These are phyloP conservation scores for Calliopsis andreniformis DNA, from an alignment of 1,140 invertebrate genomes.

Conservation along the genomic window DNA sequence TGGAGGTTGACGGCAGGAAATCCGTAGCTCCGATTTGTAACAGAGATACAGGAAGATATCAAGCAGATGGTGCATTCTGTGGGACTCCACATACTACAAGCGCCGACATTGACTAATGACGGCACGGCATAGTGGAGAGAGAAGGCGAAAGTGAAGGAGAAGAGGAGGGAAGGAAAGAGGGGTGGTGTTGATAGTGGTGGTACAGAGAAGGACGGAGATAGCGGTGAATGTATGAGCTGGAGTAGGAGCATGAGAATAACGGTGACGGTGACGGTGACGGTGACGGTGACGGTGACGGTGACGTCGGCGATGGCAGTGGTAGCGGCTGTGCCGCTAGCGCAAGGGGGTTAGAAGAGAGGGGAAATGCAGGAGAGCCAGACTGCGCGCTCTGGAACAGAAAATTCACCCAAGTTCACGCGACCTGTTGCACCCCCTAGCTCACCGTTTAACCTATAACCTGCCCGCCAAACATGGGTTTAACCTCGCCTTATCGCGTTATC, in stretches of 20 bases:
- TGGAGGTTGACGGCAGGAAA: constrained; percentile 51
- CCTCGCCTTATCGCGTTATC: constrained; percentile 82
- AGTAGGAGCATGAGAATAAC: not conserved
- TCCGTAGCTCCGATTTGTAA: constrained; percentile 63
- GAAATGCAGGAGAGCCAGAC: constrained; percentile 71
- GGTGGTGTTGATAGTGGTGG: constrained; percentile 47
- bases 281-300: not conserved
- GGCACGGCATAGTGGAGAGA: constrained; percentile 68
- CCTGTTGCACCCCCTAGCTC: constrained; percentile 82
- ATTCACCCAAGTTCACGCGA: constrained; percentile 82
- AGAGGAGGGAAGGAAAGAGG: constrained; percentile 24
- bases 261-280: not conserved
- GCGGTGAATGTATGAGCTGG: not conserved
- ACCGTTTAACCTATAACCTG: constrained; percentile 82
- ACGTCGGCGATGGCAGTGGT: constrained; percentile 8
- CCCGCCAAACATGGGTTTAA: constrained; percentile 81
- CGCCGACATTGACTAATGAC: constrained; percentile 82
- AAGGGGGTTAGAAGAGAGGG: constrained; percentile 31
- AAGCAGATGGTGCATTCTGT: constrained; percentile 78
- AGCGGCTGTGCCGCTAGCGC: not conserved
- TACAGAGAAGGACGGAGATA: constrained; percentile 51
- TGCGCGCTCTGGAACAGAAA: constrained; percentile 80
- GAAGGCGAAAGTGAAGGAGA: not conserved
- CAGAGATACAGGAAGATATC: constrained; percentile 74
- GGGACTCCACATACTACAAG: constrained; percentile 75